Percentiles rank a stretch among this genome's conserved stretches.
Evolutionary conservation across 2,797 vertebrate genomes (phyloP).

Genomic region (Tachyglossus aculeatus): DNA sequence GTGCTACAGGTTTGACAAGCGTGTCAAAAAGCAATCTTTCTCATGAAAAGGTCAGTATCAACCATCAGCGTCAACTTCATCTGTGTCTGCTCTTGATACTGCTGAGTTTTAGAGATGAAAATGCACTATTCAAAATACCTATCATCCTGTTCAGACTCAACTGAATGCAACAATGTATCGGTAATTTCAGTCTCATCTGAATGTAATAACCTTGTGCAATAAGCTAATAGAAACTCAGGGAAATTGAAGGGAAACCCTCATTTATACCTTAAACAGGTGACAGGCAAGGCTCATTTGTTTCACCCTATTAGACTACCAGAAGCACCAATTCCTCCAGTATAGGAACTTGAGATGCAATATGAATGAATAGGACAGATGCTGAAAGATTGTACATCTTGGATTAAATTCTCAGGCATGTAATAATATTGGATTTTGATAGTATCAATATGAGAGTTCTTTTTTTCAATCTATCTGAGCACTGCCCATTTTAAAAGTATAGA

Average conservation of each 20-base stretch:
- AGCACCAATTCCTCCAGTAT: too few relatives aligned
- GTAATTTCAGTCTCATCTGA: slow-evolving; percentile 44
- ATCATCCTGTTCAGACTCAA: slow-evolving; percentile 25
- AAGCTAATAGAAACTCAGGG: not conserved
- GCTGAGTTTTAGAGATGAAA: slow-evolving; percentile 42
- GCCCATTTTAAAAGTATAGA: too few relatives aligned
- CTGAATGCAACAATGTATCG: slow-evolving; percentile 36
- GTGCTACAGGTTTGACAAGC: slow-evolving; percentile 22
- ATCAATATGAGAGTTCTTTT: too few relatives aligned
- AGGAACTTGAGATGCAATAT: too few relatives aligned
- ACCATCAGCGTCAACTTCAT: slow-evolving; percentile 35
- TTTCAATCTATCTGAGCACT: too few relatives aligned
- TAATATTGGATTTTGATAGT: too few relatives aligned
- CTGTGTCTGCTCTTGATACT: slow-evolving; percentile 40
- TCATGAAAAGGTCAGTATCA: slow-evolving; percentile 43
- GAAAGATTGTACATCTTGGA: too few relatives aligned
- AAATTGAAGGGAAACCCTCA: slow-evolving; percentile 9
- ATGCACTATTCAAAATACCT: slow-evolving; percentile 27
- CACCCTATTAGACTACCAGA: too few relatives aligned
- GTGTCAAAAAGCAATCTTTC: slow-evolving; percentile 42
- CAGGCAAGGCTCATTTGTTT: too few relatives aligned
- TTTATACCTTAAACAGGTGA: slow-evolving; percentile 12
- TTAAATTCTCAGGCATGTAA: too few relatives aligned
- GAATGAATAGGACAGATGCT: too few relatives aligned
- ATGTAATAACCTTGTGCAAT: slow-evolving; percentile 33